Evolutionary conservation across 2,113 vertebrate genomes (phyloP).

Genomic region (Macrotis lagotis): DNA sequence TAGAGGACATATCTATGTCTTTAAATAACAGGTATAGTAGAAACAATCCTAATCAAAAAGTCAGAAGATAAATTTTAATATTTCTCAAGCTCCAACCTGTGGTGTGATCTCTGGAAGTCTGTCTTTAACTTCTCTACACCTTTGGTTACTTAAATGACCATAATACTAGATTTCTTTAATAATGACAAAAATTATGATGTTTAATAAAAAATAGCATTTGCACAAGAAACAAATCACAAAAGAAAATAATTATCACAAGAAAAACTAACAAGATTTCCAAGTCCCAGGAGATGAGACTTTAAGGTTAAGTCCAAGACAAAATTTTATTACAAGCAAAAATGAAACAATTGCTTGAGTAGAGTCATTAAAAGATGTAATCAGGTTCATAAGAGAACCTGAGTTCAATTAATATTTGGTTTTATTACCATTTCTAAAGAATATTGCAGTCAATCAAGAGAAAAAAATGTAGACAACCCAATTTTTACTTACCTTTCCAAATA

Average conservation of each 20-base stretch:
- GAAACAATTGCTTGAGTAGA: not conserved
- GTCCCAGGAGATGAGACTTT: not conserved
- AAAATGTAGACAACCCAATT: not conserved
- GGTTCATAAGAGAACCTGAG: too few relatives aligned
- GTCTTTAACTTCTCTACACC: not conserved
- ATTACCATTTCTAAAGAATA: not conserved
- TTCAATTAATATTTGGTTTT: not conserved
- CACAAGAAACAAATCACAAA: not conserved
- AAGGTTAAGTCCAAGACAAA: not conserved
- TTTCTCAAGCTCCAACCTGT: not conserved
- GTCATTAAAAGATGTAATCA: too few relatives aligned
- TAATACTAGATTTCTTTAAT: not conserved
- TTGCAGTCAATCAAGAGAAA: not conserved
- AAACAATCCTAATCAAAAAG: not conserved
- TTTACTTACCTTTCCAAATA: constrained; percentile 92
- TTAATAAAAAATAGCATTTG: not conserved
- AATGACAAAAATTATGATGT: not conserved
- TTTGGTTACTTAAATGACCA: not conserved
- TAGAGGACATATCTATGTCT: not conserved
- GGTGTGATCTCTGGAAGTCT: not conserved
- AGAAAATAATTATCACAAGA: not conserved
- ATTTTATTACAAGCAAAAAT: not conserved
- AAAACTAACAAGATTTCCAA: not conserved
- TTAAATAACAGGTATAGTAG: not conserved
- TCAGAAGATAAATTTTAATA: not conserved